Conservation (phyloP, 2,797 vertebrate species). For the Hipposideros larvatus region DNA sequence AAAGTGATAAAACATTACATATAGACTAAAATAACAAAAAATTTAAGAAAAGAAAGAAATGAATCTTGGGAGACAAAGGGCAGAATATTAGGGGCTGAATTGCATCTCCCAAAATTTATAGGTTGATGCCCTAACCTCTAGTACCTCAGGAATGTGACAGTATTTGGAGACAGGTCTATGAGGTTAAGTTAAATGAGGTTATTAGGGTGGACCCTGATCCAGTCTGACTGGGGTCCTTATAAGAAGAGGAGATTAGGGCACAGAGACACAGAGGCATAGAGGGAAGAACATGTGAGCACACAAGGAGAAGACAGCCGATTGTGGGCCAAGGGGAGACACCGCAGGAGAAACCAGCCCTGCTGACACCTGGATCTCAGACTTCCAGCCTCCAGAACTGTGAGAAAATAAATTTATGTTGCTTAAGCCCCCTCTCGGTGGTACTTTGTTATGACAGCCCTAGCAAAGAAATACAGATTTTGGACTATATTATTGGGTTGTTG, state of each 20-base stretch:
- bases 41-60: no score
- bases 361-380: not conserved
- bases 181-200: not conserved
- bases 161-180: not conserved
- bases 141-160: fast-evolving
- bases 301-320: fast-evolving
- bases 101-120: not conserved
- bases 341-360: not conserved
- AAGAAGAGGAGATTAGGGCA: not conserved
- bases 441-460: not conserved
- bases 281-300: not conserved
- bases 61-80: not conserved
- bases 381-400: no score
- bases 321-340: not conserved
- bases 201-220: fast-evolving
- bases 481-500: not conserved
- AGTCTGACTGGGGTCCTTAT: not conserved
- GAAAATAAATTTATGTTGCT: not conserved
- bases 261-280: not conserved
- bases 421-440: no score
- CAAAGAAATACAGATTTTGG: not conserved
- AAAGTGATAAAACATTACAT: no score
- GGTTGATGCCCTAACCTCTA: not conserved
- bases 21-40: no score
- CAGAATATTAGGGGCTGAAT: not conserved